Evolutionary conservation across 2,113 vertebrate genomes (phyloP).

Genomic region (Himantopus leucocephalus): DNA sequence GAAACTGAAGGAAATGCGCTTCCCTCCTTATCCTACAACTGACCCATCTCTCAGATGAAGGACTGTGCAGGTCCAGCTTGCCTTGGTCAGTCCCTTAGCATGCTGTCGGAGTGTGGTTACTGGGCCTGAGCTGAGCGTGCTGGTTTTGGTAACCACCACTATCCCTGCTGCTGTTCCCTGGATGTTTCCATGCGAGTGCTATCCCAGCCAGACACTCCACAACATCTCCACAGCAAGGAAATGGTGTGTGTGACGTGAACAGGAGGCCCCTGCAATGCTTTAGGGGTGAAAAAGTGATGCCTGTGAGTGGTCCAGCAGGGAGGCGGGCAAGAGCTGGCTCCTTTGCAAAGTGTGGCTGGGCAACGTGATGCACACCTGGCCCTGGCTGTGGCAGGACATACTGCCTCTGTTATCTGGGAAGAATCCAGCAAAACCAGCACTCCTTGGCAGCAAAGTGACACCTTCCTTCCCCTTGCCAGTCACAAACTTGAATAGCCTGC

Average conservation of each 20-base stretch:
- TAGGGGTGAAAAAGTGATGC: not conserved
- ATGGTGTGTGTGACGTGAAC: rapidly evolving
- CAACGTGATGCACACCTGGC: not conserved
- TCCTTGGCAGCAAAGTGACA: not conserved
- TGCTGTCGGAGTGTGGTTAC: too few species aligned
- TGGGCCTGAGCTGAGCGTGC: not conserved
- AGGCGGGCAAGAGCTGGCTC: not conserved
- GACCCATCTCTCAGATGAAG: not conserved
- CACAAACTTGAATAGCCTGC: not conserved
- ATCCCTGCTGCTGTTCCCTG: not conserved
- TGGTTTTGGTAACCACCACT: not conserved
- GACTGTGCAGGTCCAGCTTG: not conserved
- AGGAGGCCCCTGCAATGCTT: not conserved
- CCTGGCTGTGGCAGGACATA: not conserved
- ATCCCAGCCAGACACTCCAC: not conserved
- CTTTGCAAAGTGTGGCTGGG: not conserved
- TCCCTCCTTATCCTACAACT: not conserved
- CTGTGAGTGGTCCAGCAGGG: not conserved
- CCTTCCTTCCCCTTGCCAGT: not conserved
- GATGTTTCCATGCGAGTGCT: not conserved
- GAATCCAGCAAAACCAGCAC: not conserved
- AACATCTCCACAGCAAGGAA: not conserved
- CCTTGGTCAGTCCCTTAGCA: not conserved
- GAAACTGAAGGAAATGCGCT: not conserved
- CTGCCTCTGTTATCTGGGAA: not conserved